A percentile compares a stretch with the other conserved stretches of the same genome.
These are phyloP conservation scores for Pangasius djambal DNA, from an alignment of 2,797 vertebrate genomes.

Conservation along the genomic window DNA sequence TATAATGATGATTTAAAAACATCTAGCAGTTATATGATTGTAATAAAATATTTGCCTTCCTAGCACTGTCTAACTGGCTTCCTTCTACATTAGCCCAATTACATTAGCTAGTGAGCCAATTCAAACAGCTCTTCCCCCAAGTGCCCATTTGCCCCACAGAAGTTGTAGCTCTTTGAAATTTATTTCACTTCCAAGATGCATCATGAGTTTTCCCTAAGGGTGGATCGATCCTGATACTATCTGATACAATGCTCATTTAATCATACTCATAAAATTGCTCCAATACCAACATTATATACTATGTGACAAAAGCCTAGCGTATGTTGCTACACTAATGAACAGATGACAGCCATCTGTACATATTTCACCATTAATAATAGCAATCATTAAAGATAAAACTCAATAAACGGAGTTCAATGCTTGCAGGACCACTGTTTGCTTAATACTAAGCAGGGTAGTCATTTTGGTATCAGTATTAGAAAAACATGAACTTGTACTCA, in stretches of 20 bases:
- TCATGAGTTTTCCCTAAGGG: neutral
- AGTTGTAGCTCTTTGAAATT: neutral
- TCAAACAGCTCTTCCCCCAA: neutral
- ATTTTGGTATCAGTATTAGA: neutral
- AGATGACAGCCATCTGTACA: neutral
- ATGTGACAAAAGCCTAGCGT: neutral
- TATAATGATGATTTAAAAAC: neutral
- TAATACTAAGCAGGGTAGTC: neutral
- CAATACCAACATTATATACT: neutral
- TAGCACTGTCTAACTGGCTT: neutral
- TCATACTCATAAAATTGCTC: neutral
- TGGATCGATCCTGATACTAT: neutral
- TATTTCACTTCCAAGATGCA: neutral
- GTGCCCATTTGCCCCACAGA: neutral
- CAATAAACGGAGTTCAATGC: neutral
- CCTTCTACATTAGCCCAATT: neutral
- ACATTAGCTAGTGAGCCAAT: neutral
- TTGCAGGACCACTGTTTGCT: neutral
- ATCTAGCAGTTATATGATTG: neutral
- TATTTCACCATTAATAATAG: neutral
- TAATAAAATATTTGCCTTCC: neutral
- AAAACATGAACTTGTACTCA: neutral
- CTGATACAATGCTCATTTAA: neutral
- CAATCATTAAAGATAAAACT: neutral
- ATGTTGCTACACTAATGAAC: neutral